Evolutionary conservation across 2,113 vertebrate species (phyloP), one percentile per base, ranked within the genome.

Genomic region (Holacanthus passer): DNA sequence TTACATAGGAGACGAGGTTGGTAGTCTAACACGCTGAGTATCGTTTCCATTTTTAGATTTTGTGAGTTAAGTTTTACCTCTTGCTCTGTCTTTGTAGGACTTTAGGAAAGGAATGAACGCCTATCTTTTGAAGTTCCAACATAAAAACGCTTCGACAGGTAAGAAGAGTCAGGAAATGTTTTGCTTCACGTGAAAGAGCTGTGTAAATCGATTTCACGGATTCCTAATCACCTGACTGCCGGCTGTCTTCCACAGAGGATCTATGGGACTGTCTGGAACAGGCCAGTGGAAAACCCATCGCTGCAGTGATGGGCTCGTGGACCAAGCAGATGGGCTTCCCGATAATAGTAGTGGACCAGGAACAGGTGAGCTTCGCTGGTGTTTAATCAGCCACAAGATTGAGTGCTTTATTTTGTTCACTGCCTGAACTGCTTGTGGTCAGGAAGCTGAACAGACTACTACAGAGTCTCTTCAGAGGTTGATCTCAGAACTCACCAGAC

Each of bases 311-410:
- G 98, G 96, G 95, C 81, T 97, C 98, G 2, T 99, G 98, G 98
- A 99, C 98, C 94, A 98, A 98, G 91, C 98, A 99, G 72, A 99
- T 99, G 97, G 98, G 98, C 39, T 99, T 99, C 62, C 98, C 98
- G 0, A 97, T 99, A 72, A 97, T 99, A 84, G 97, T 95, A 4
- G 97, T 99, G 86, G 97, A 99, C 77, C 95, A 96, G 64, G 97
- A 98, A 22, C 97, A 99, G 97, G 98, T 99, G 94, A 83, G 79
- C 64, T 0, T 7, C 10, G 8, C 22, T 32, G 29, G 11, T 0
- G 0, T 48, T 32, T 27, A 24, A 39, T 50, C 31, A 22, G 4
- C 17, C 17, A 50, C 45, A 3, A 29, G n/a, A 11, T 2, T 24
- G 32, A 52, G 17, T 14, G 35, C 62, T 39, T 53, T 24, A 29